A percentile compares a stretch with the other conserved stretches of the same genome.
phyloP scores from a whole-genome alignment of 2,888 invertebrate species.

The Cataglyphis albicans region DNA sequence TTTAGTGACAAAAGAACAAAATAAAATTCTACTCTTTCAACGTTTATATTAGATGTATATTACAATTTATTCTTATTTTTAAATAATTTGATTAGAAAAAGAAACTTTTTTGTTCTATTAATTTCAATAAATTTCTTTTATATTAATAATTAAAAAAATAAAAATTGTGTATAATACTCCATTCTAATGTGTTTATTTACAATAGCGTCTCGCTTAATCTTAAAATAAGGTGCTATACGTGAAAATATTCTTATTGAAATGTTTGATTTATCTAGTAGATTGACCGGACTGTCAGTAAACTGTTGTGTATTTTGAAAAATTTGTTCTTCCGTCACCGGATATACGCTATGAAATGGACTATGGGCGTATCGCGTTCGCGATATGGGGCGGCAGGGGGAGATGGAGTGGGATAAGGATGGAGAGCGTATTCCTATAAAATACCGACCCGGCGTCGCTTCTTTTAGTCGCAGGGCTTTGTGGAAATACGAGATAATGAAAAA shows the following conservation, averaged over 20 bases:
- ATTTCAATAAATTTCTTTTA: background rate
- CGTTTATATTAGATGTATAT: background rate
- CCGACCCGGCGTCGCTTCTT: conserved; percentile 43
- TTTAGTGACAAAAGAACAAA: background rate
- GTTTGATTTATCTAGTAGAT: conserved; percentile 4
- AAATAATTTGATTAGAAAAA: background rate
- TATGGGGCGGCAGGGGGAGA: background rate
- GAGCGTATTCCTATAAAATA: conserved; percentile 51
- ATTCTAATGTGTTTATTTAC: background rate
- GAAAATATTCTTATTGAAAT: background rate
- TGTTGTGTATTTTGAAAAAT: conserved; percentile 42
- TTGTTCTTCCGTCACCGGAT: conserved; percentile 40
- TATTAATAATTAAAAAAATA: background rate
- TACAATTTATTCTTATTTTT: background rate
- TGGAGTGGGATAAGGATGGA: background rate
- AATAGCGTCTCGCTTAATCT: background rate
- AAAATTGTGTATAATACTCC: background rate
- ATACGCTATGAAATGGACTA: conserved; percentile 43
- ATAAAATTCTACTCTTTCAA: background rate
- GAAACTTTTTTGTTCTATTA: background rate
- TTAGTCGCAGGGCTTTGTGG: conserved; percentile 51
- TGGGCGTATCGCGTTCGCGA: conserved; percentile 52
- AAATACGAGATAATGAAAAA: conserved; percentile 60
- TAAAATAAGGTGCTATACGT: background rate
- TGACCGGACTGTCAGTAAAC: conserved; percentile 23